Conservation (phyloP, 1,140 invertebrate species). For the Drosophila leontia region DNA sequence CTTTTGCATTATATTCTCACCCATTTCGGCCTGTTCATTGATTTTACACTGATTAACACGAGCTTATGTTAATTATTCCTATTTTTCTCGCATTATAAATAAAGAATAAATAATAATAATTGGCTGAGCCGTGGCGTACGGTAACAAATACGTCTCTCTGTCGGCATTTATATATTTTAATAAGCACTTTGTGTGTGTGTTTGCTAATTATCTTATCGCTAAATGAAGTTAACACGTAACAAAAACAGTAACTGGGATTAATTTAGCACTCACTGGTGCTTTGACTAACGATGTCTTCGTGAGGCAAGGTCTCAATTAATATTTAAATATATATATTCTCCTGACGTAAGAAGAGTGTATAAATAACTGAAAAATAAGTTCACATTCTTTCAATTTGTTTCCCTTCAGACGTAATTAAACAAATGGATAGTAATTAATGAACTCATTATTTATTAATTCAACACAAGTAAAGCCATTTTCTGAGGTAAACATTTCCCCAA, state of each 20-base stretch:
- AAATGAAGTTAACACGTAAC: slow-evolving; percentile 66
- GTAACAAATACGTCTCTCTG: slow-evolving; percentile 35
- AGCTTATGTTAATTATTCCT: slow-evolving; percentile 64
- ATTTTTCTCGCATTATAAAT: slow-evolving; percentile 42
- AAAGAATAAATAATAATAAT: slow-evolving; percentile 45
- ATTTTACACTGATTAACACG: slow-evolving; percentile 77
- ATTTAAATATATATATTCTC: background rate
- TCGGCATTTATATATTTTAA: slow-evolving; percentile 51
- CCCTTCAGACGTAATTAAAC: background rate
- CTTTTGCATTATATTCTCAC: slow-evolving; percentile 69
- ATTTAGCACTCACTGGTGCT: slow-evolving; percentile 29
- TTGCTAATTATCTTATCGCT: slow-evolving; percentile 81
- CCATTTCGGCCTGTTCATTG: slow-evolving; percentile 62
- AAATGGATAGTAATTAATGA: background rate
- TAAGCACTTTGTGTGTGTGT: slow-evolving; percentile 66
- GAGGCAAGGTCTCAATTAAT: slow-evolving; percentile 2
- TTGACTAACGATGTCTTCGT: slow-evolving; percentile 11
- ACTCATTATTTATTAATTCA: background rate
- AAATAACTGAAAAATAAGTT: background rate
- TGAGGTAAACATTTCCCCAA: background rate
- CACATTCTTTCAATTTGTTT: background rate
- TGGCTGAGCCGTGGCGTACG: slow-evolving; percentile 4
- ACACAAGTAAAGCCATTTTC: background rate
- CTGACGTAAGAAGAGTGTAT: background rate
- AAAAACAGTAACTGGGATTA: slow-evolving; percentile 44